Base-by-base conservation (phyloP, 2,888 invertebrate species). In the Folsomia manolachei region DNA sequence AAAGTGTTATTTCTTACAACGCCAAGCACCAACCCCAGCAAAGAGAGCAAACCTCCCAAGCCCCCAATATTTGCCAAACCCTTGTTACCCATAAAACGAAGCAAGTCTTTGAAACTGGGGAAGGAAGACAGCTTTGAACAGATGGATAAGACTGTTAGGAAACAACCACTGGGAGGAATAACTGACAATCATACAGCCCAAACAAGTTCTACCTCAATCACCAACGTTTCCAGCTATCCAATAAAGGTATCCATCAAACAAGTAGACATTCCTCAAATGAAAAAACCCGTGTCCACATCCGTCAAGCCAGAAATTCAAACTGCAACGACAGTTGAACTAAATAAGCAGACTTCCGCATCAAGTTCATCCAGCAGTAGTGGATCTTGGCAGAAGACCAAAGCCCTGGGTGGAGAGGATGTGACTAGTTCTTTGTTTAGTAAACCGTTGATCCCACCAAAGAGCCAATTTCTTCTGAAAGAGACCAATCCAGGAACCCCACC, bases 21-120 rank as follows among this genome's bases (percentile, higher is more conserved):
- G n/a, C n/a, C n/a, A n/a, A n/a, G n/a, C n/a, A n/a, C n/a, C n/a
- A n/a, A n/a, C n/a, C 4, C 7, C 14, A 39, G 39, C 14, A 39
- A 39, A 39, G 7, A 39, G 39, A 4, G 14, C 7, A 39, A 39
- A 14, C 39, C 39, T 39, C 7, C 69, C 1, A 79, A 81, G 63
- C 79, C 79, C 2, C 71, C 78, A 0, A 53, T 79, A 2, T 61
- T 77, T 11, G 69, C 77, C 11, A 82, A 82, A 65, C 83, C 83
- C 2, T 79, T 78, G 53, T 74, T 83, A 26, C 82, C 83, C 2
- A 81, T 84, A 21, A 84, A 84, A 72, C 79, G 84, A 27, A 84
- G 84, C 78, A 84, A 84, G 77, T 84, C 84, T 14, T 78, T 84
- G 26, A 83, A 83, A 80, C 23, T 67, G 2, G 60, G 26, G 2